Percentiles rank a stretch among this genome's conserved stretches.
Evolutionary conservation across 2,888 invertebrate genomes (phyloP).

Genomic region (Silvanus unidentatus): DNA sequence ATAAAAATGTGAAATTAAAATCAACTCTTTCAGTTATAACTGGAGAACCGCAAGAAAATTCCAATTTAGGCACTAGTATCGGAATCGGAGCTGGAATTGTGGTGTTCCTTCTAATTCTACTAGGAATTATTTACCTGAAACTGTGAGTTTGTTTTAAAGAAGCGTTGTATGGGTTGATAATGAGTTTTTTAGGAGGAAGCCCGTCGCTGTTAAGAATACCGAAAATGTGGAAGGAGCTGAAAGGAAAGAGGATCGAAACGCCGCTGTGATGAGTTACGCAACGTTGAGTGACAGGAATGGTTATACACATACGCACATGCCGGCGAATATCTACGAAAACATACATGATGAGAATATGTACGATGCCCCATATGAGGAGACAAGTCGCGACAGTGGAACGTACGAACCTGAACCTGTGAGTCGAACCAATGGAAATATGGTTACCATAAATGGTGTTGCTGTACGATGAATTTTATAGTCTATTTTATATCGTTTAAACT

Average conservation of each 20-base stretch:
- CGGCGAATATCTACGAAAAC: slow-evolving; percentile 56
- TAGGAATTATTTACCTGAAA: slow-evolving; percentile 75
- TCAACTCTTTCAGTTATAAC: slow-evolving; percentile 47
- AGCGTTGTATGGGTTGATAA: slow-evolving; percentile 11
- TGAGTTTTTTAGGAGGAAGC: slow-evolving; percentile 61
- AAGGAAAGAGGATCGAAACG: slow-evolving; percentile 78
- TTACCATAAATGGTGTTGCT: slow-evolving; percentile 85
- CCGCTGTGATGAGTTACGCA: slow-evolving; percentile 85
- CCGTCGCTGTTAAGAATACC: slow-evolving; percentile 80
- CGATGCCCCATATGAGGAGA: slow-evolving; percentile 70
- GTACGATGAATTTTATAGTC: slow-evolving; percentile 61
- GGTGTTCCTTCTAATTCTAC: slow-evolving; percentile 67
- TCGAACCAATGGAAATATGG: slow-evolving; percentile 52
- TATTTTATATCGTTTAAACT: slow-evolving; percentile 1
- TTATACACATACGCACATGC: slow-evolving; percentile 27
- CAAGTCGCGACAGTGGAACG: slow-evolving; percentile 52
- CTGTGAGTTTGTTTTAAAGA: slow-evolving; percentile 55
- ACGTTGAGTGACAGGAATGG: slow-evolving; percentile 67
- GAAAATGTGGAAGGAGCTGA: slow-evolving; percentile 84
- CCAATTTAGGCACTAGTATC: slow-evolving; percentile 71
- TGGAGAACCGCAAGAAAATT: slow-evolving; percentile 66
- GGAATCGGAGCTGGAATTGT: slow-evolving; percentile 81
- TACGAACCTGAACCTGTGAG: slow-evolving; percentile 63
- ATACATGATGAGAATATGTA: slow-evolving; percentile 66
- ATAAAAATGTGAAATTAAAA: too few relatives aligned